Conservation (phyloP, 2,888 invertebrate species). For the Plagiodera versicolora region DNA sequence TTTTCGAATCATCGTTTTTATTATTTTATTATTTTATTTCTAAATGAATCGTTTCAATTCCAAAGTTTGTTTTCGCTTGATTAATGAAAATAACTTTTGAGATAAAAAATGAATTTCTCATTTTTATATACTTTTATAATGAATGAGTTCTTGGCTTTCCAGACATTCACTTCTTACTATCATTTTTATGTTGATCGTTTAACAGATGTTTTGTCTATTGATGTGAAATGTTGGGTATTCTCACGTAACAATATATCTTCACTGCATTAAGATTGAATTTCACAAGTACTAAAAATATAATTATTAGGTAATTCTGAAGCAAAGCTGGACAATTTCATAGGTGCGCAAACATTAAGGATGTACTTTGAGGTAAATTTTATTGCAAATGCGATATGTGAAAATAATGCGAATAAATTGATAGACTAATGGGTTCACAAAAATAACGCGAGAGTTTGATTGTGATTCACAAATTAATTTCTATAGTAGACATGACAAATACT, state of each 20-base stretch:
- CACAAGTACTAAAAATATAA: constrained; percentile 1
- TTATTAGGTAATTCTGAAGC: neutral
- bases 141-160: neutral
- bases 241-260: constrained; percentile 1
- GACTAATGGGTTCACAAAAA: neutral
- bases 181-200: neutral
- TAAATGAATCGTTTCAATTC: too few species aligned
- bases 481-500: neutral
- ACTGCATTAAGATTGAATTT: neutral
- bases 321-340: neutral
- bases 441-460: too few species aligned
- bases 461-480: neutral
- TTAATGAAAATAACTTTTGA: too few species aligned
- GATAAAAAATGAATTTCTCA: too few species aligned
- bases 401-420: neutral
- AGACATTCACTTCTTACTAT: neutral
- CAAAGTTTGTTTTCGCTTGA: too few species aligned
- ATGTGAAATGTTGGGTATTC: neutral
- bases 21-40: too few species aligned
- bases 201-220: neutral
- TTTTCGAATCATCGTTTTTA: too few species aligned
- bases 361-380: neutral
- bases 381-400: neutral
- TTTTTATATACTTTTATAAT: too few species aligned
- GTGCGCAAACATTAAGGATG: constrained; percentile 1